Percentiles rank a stretch among this genome's conserved stretches.
Evolutionary conservation across 2,113 vertebrate species (phyloP).

Genomic region (Pelecanus crispus): DNA sequence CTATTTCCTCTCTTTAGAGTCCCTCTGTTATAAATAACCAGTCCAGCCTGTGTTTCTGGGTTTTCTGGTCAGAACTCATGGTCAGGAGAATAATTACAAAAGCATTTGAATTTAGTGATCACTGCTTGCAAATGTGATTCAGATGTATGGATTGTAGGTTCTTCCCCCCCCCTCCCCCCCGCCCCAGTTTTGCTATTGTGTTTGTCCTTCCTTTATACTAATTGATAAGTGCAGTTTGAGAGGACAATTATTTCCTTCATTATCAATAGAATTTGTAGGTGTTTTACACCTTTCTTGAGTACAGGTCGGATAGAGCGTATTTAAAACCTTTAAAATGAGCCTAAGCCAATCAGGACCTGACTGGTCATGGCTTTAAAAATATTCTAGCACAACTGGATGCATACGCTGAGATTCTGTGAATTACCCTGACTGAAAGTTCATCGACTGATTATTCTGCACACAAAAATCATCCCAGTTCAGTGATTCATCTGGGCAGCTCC

Average conservation of each 20-base stretch:
- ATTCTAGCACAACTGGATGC: background rate
- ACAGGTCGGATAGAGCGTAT: background rate
- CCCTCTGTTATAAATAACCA: background rate
- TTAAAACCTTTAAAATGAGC: background rate
- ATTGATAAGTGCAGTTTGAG: background rate
- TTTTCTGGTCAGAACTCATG: background rate
- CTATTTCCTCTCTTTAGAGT: background rate
- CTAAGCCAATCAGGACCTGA: background rate
- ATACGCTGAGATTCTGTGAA: background rate
- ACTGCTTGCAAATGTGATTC: background rate
- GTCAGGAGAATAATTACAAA: background rate
- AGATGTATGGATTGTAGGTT: background rate
- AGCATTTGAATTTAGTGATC: background rate
- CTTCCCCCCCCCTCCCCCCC: accelerated
- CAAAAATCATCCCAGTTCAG: background rate
- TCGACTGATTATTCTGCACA: background rate
- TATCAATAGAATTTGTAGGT: background rate
- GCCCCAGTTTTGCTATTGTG: background rate
- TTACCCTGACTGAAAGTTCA: background rate
- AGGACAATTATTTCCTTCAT: background rate
- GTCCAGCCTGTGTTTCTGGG: background rate
- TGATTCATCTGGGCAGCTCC: background rate
- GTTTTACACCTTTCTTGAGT: background rate
- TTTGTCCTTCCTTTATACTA: background rate
- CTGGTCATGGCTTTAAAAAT: background rate